These are phyloP conservation scores for Ericerus pela DNA, from an alignment of 1,140 invertebrate genomes.

Conservation along the genomic window DNA sequence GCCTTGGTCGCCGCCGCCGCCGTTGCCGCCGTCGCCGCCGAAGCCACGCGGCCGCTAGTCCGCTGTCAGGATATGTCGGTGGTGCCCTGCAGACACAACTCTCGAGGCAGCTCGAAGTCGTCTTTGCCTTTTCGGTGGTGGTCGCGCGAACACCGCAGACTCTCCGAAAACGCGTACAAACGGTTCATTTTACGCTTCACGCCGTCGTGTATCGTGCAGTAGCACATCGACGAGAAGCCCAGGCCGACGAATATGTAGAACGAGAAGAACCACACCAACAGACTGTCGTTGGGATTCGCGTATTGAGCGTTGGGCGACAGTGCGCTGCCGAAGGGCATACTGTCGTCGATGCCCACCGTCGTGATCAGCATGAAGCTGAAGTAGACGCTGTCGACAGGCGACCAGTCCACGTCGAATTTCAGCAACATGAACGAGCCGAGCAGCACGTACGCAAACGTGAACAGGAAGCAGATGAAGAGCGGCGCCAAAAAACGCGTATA, in stretches of 20 bases:
- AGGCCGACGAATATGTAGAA: constrained; percentile 91
- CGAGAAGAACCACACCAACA: constrained; percentile 76
- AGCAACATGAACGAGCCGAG: constrained; percentile 77
- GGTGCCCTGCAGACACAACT: background rate
- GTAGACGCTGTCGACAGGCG: constrained; percentile 78
- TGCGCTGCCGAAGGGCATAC: constrained; percentile 33
- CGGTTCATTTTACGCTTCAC: constrained; percentile 27
- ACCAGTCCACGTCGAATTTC: constrained; percentile 52
- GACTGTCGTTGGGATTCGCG: constrained; percentile 34
- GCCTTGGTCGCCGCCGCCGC: background rate
- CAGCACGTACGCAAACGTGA: constrained; percentile 69
- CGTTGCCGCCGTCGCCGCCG: background rate
- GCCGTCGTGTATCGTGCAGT: constrained; percentile 77
- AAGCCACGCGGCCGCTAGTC: background rate
- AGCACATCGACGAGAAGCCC: constrained; percentile 94
- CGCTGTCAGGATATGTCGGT: constrained; percentile 9
- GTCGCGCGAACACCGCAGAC: background rate
- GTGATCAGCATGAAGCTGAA: constrained; percentile 89
- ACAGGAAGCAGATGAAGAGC: constrained; percentile 54
- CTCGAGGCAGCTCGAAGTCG: background rate
- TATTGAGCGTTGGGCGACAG: constrained; percentile 15
- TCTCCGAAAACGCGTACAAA: constrained; percentile 3
- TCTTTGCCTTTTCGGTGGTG: background rate
- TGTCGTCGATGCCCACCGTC: constrained; percentile 51
- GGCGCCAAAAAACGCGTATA: constrained; percentile 49